Evolutionary conservation across 2,888 invertebrate species (phyloP), one percentile per base, ranked within the genome.

Genomic region (Hydriomena furcata): DNA sequence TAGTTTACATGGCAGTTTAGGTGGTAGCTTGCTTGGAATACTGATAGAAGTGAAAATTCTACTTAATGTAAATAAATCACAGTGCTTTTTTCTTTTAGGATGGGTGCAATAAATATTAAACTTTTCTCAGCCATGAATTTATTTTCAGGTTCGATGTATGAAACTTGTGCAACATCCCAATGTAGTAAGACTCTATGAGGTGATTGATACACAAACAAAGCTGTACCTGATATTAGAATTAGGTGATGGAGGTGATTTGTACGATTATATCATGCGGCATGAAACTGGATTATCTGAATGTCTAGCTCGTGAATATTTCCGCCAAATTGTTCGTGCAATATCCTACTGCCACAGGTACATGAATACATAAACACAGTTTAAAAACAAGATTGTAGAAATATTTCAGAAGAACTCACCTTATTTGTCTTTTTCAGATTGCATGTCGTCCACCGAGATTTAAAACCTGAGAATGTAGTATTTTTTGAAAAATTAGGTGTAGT

Each of bases 381-480:
- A 17, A 17, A 3, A 17, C 17, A 17, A 17, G 17, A 3, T 17
- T 17, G 4, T n/a, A 17, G 2, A 17, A 3, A 17, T 17, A 3
- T 3, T 17, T 17, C 17, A 4, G 17, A 17, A 17, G 2, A 17
- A 17, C 7, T 8, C 12, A 13, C 35, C n/a, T 25, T 41, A 28
- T 28, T 50, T 37, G 36, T 58, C 58, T 60, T 28, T 81, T 83
- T 41, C 83, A 91, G 91, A 70, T 85, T 93, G 82, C 93, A 93
- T 84, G 93, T 93, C 58, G 93, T 93, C 32, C 93, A 93, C 68
- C 93, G 99, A 62, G 99, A 99, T 91, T 92, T 99, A 62, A 99
- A 99, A 89, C 99, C 99, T 7, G 99, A 99, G 88, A 99, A 99
- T 92, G 99, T 99, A 52, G 98, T 99, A 38, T 99, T 99, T 91